Base-by-base conservation (phyloP, 1,140 invertebrate species). In the Cydia pomonella region DNA sequence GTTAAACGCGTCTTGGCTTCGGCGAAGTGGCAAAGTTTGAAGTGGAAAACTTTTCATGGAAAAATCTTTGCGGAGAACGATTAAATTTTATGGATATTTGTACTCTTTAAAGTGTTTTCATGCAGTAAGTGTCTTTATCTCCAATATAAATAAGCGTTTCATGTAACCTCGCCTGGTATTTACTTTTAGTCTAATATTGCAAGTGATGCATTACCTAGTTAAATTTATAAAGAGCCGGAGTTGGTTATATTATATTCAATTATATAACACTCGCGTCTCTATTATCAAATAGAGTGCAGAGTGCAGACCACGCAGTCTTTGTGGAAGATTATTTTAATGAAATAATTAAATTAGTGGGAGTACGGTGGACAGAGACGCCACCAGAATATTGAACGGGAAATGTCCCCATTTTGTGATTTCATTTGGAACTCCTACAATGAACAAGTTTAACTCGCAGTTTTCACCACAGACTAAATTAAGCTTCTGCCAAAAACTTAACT, bases 41-140 rank as follows among this genome's bases (percentile, higher is more conserved):
- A 93, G 90, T 93, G 88, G 91, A 91, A 93, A 93, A 93, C 88
- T 93, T 93, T 92, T 87, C 86, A 91, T 86, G 88, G 87, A 84
- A 88, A 90, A 91, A 91, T 91, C 89, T 91, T 92, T 88, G 86
- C 81, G 86, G 84, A 86, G 89, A 90, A 84, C 89, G 87, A 91
- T 93, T 91, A 91, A 92, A 90, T 90, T 90, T 91, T 86, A 88
- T 87, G 86, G 81, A 87, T 90, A 87, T 91, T 89, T 90, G 87
- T 91, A 85, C 84, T 82, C 84, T 85, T 89, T 84, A 84, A 81
- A 82, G 83, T 74, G 81, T 71, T 79, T 78, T 78, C 75, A 76
- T 76, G 81, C 77, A 83, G 76, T 74, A 73, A 85, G 81, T 82
- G 80, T 82, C 81, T 83, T 75, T 79, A 76, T 74, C 74, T 21